Base-by-base conservation (phyloP, 2,888 invertebrate genomes). In the Tetheella fluctuosa region DNA sequence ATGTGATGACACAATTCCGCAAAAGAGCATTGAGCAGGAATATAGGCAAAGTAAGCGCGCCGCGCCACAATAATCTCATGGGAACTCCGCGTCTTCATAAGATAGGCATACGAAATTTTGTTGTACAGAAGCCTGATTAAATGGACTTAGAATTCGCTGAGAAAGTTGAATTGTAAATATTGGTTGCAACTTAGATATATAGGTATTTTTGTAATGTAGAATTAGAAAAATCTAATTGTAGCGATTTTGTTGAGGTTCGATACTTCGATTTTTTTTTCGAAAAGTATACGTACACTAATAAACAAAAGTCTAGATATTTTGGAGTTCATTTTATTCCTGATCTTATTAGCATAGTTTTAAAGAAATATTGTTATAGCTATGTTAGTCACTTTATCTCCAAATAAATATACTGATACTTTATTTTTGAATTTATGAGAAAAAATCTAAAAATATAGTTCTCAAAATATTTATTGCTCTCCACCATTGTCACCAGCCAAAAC, bases 1-100 rank as follows among this genome's bases (percentile, higher is more conserved):
- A 74, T 64, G 64, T 71, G 67, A 74, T 74, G 74, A 70, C 62
- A 75, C 69, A 71, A 74, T 73, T 74, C 68, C 30, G 61, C 59
- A 67, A 70, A 70, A 74, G 64, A 70, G 70, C 64, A 63, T 63
- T 61, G 23, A 60, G 59, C 64, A 34, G 13, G 59, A 62, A 62
- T 66, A 59, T 65, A 60, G 58, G 52, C 57, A 62, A 63, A 52
- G 61, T 48, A 48, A 48, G 20, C 48, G 2, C 48, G 48, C 17
- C 48, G 48, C 62, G 57, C 17, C 63, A 63, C 60, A 57, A 60
- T 64, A 64, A 70, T 68, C 60, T 64, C 67, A 57, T 54, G 57
- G 63, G 59, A 71, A 10, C 48, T 8, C 39, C n/a, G n/a, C 48
- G 20, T 48, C 48, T 48, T 20, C 48, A 48, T 48, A 48, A 48